Percentiles rank a stretch among this genome's conserved stretches.
These are phyloP conservation scores for Phenacoccus solenopsis DNA, from an alignment of 1,140 invertebrate genomes.

Conservation along the genomic window DNA sequence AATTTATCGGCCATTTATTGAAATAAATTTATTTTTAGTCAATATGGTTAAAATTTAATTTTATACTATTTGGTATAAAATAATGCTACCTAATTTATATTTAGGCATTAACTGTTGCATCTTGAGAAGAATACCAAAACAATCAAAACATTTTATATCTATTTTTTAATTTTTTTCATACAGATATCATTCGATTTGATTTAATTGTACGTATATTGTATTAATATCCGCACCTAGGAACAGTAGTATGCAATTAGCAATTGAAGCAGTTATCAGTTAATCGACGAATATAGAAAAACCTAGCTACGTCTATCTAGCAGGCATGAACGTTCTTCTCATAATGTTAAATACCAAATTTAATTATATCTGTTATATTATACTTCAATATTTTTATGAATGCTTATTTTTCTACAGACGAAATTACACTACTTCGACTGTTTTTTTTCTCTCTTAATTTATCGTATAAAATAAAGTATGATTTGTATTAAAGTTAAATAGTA, in stretches of 20 bases:
- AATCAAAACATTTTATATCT: no score
- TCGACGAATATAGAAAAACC: no score
- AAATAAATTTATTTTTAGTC: conserved; percentile 4
- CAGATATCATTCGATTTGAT: no score
- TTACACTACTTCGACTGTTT: neutral
- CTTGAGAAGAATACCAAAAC: neutral
- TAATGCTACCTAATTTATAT: neutral
- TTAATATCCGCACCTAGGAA: no score
- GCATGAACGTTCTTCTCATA: neutral
- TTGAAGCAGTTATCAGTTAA: no score
- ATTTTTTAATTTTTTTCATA: no score
- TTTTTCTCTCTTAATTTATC: neutral
- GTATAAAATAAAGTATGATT: neutral
- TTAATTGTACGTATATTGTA: no score
- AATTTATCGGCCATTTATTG: conserved; percentile 6
- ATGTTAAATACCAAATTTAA: neutral
- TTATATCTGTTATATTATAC: neutral
- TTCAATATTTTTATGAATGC: neutral
- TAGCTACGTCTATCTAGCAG: no score
- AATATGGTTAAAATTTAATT: conserved; percentile 8
- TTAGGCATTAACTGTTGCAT: conserved; percentile 3
- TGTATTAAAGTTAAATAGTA: neutral
- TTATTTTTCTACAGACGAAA: neutral
- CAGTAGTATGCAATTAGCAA: no score
- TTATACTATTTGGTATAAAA: no score